Evolutionary conservation across 2,797 vertebrate genomes (phyloP).

Genomic region (Cheirogaleus major): DNA sequence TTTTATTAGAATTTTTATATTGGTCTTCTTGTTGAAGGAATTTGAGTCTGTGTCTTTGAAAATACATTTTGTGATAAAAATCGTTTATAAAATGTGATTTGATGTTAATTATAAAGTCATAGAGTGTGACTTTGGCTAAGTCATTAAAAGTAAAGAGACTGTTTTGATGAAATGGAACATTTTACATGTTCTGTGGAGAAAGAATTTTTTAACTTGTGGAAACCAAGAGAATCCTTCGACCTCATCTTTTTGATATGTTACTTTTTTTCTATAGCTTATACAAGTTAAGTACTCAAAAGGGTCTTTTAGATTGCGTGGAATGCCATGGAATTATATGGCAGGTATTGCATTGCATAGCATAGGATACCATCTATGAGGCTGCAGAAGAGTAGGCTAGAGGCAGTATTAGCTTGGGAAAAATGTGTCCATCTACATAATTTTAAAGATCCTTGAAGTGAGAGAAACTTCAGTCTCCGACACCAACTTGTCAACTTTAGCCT

Average conservation of each 20-base stretch:
- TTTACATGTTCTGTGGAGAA: neutral
- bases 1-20: neutral
- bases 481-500: neutral
- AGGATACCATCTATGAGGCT: neutral
- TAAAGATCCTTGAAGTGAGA: neutral
- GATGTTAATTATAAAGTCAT: neutral
- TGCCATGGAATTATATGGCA: fast-evolving
- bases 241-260: neutral
- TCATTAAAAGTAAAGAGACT: neutral
- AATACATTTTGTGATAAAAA: neutral
- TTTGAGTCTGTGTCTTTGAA: neutral
- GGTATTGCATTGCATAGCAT: neutral
- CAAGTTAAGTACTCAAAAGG: neutral
- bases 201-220: neutral
- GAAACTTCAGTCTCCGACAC: neutral
- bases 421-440: neutral
- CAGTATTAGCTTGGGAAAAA: neutral
- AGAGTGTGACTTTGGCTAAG: neutral
- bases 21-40: neutral
- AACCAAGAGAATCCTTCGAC: neutral
- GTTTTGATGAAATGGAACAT: neutral
- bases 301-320: neutral
- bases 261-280: neutral
- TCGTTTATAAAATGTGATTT: neutral
- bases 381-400: neutral